A percentile compares a stretch with the other conserved stretches of the same genome.
Conservation (phyloP, 1,140 invertebrate genomes). For the Drosophila repleta region DNA sequence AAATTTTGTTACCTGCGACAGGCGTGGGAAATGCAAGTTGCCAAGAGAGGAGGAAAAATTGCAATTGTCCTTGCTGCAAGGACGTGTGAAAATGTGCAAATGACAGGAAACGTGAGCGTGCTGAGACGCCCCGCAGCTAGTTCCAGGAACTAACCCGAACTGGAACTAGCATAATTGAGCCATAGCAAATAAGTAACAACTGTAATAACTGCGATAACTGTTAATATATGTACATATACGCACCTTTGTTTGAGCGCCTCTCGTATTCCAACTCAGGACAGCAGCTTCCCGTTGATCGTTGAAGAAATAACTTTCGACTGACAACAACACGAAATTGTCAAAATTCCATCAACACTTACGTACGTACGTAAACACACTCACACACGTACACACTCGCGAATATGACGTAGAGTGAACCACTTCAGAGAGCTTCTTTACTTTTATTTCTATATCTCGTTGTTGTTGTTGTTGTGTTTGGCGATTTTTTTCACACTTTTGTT, state of each 20-base stretch:
- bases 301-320: constrained; percentile 35
- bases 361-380: constrained; percentile 18
- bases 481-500: constrained; percentile 51
- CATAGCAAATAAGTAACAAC: constrained; percentile 32
- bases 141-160: constrained; percentile 31
- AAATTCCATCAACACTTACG: constrained; percentile 37
- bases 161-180: constrained; percentile 2
- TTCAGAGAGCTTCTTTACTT: constrained; percentile 27
- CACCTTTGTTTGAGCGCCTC: constrained; percentile 31
- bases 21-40: constrained; percentile 64
- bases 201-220: no score
- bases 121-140: constrained; percentile 7
- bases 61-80: constrained; percentile 58
- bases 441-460: not conserved
- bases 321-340: constrained; percentile 46
- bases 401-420: constrained; percentile 20
- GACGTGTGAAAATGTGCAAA: constrained; percentile 72
- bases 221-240: no score
- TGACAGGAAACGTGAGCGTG: constrained; percentile 64
- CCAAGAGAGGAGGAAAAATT: constrained; percentile 43
- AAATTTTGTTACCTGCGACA: constrained; percentile 54
- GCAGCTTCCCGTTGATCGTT: constrained; percentile 31
- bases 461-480: constrained; percentile 7
- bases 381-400: constrained; percentile 27
- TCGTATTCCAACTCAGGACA: constrained; percentile 40